Evolutionary conservation across 2,113 vertebrate species (phyloP).

Genomic region (Myxocyprinus asiaticus): DNA sequence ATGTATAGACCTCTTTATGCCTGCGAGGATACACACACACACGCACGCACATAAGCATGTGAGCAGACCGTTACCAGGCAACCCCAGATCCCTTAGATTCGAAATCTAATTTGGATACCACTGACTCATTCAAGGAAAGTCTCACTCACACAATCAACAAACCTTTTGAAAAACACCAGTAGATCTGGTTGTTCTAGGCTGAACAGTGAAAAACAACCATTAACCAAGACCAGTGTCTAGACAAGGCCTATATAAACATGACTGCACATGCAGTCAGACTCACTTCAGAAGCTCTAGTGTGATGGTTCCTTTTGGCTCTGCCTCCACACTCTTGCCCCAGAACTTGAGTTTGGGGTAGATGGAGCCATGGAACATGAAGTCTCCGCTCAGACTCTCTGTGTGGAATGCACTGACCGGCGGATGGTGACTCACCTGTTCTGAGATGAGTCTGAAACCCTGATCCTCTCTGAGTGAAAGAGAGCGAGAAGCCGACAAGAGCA

Average conservation of each 20-base stretch:
- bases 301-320: conserved; percentile 87
- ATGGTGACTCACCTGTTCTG: conserved; percentile 90
- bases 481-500: neutral
- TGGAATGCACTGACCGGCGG: conserved; percentile 88
- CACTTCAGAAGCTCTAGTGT: conserved; percentile 86
- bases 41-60: neutral
- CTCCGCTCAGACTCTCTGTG: conserved; percentile 81
- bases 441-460: conserved; percentile 85
- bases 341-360: conserved; percentile 92
- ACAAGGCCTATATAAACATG: neutral
- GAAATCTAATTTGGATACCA: too few species aligned
- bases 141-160: conserved; percentile 8
- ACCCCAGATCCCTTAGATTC: too few species aligned
- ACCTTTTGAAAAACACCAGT: neutral
- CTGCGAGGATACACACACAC: conserved; percentile 61
- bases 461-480: conserved; percentile 75
- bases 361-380: conserved; percentile 89
- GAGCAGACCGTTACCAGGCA: neutral
- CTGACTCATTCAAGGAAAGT: conserved; percentile 24
- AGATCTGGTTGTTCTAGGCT: neutral
- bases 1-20: conserved; percentile 86
- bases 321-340: conserved; percentile 92
- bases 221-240: too few species aligned
- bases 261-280: conserved; percentile 52
- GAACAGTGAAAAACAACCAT: too few species aligned